Conservation (phyloP, 2,113 vertebrate genomes). For the Alethe diademata region DNA sequence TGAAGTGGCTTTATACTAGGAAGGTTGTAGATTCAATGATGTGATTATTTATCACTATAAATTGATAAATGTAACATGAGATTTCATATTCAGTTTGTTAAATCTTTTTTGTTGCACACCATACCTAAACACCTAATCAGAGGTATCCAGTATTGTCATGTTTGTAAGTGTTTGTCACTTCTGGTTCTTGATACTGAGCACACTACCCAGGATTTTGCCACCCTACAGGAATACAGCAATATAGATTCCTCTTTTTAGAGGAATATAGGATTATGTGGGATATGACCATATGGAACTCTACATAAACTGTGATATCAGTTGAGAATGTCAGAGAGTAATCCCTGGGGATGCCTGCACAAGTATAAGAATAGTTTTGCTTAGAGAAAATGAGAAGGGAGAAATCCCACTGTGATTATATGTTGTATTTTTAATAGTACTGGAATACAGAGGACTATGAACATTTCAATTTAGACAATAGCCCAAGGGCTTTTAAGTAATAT, state of each 20-base stretch:
- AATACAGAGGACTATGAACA: not conserved
- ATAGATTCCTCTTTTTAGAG: not conserved
- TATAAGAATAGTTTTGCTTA: not conserved
- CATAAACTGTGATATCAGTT: not conserved
- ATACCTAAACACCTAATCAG: not conserved
- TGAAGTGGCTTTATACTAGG: not conserved
- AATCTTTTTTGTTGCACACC: not conserved
- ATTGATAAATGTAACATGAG: not conserved
- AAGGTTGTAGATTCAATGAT: not conserved
- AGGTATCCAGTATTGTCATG: not conserved
- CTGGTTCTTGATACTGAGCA: not conserved
- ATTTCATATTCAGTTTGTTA: not conserved
- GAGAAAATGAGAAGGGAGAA: not conserved
- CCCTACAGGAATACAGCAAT: not conserved
- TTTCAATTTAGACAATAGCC: conserved; percentile 40
- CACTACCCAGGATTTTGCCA: not conserved
- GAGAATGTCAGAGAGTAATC: not conserved
- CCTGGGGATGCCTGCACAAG: not conserved
- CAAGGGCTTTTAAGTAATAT: not conserved
- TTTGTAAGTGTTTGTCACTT: not conserved
- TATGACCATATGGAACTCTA: not conserved
- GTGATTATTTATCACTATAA: not conserved
- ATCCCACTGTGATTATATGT: not conserved
- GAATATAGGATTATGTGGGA: not conserved
- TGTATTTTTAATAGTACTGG: conserved; percentile 31